phyloP scores from a whole-genome alignment of 2,113 vertebrate species.

The Taxidea taxus region DNA sequence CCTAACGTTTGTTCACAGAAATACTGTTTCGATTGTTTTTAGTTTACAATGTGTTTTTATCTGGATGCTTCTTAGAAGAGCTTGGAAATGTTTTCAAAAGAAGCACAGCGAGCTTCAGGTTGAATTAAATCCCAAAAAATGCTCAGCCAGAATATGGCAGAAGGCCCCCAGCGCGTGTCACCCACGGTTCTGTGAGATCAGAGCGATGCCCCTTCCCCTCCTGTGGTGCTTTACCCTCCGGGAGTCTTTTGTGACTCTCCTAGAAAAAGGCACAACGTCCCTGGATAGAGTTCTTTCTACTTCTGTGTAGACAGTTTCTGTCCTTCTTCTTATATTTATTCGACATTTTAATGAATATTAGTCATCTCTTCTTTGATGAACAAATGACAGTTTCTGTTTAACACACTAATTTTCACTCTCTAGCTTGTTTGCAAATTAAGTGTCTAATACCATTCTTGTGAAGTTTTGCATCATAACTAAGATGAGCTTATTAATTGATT shows the following conservation, averaged over 20 bases:
- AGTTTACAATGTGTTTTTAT: not conserved
- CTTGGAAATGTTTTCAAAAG: constrained; percentile 7
- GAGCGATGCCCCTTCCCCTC: rapidly evolving
- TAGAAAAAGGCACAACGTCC: not conserved
- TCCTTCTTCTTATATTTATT: not conserved
- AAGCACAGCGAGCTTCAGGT: not conserved
- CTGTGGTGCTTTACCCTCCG: not conserved
- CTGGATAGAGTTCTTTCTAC: not conserved
- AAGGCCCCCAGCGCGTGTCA: not conserved
- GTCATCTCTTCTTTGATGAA: not conserved
- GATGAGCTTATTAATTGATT: not conserved
- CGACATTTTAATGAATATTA: not conserved
- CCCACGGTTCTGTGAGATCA: not conserved
- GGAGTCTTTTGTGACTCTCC: not conserved
- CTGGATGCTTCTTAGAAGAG: constrained; percentile 34
- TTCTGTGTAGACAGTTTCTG: not conserved
- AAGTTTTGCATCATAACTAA: not conserved
- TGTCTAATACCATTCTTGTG: not conserved
- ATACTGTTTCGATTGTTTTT: not conserved
- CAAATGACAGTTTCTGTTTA: not conserved
- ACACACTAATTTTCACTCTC: not conserved
- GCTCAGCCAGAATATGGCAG: not conserved
- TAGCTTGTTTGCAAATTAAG: constrained; percentile 16
- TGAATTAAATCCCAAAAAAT: constrained; percentile 2
- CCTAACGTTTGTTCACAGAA: constrained; percentile 8